Evolutionary conservation across 2,797 vertebrate species (phyloP).

Genomic region (Coregonus sp.): DNA sequence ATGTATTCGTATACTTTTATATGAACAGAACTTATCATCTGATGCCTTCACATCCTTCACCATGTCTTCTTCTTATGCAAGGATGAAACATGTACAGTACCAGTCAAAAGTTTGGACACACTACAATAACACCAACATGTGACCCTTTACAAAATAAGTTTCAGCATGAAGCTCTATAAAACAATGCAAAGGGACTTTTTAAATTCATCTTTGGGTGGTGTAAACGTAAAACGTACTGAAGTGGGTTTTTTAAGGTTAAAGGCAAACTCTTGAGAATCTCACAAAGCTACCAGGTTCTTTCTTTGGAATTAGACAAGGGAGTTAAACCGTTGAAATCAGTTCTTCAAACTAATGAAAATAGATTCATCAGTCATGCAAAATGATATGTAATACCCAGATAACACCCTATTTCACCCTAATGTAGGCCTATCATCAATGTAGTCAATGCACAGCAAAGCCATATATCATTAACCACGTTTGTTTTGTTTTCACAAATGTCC

Average conservation of each 20-base stretch:
- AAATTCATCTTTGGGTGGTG: background rate
- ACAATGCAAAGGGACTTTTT: background rate
- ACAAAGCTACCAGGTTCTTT: background rate
- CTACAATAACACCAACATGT: background rate
- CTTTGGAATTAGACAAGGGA: background rate
- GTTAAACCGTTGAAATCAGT: background rate
- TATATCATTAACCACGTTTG: background rate
- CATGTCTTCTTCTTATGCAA: conserved; percentile 43
- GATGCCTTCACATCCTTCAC: conserved; percentile 33
- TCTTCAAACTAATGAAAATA: background rate
- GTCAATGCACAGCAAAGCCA: background rate
- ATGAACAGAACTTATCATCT: conserved; percentile 17
- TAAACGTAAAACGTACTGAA: background rate
- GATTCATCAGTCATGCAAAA: background rate
- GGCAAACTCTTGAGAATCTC: background rate
- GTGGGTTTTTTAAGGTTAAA: background rate
- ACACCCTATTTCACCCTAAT: too few relatives aligned
- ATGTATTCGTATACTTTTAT: background rate
- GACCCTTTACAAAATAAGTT: background rate
- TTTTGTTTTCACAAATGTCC: background rate
- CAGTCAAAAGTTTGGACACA: too few relatives aligned
- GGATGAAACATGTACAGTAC: too few relatives aligned
- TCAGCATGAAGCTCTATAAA: background rate
- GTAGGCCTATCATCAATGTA: too few relatives aligned
- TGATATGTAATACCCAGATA: background rate